Conservation (phyloP, 2,797 vertebrate genomes). For the Rhabdophis nuchalis region DNA sequence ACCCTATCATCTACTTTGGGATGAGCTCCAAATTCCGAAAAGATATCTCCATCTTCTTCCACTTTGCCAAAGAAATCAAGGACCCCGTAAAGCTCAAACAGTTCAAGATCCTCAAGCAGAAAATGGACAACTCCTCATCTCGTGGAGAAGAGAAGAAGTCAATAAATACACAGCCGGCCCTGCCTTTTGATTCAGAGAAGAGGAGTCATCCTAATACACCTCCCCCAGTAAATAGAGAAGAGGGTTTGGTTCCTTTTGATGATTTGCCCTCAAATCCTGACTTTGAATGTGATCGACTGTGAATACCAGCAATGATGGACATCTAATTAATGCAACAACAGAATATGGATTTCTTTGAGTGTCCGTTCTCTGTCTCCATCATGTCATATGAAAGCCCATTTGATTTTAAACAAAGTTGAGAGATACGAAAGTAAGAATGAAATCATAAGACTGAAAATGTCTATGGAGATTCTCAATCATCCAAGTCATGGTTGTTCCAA, state of each 20-base stretch:
- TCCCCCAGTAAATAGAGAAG: conserved; percentile 61
- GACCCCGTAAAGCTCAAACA: conserved; percentile 77
- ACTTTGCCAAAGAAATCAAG: conserved; percentile 69
- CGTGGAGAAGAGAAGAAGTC: conserved; percentile 47
- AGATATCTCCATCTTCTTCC: conserved; percentile 74
- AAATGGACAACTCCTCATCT: conserved; percentile 57
- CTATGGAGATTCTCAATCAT: background rate
- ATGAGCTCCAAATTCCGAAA: conserved; percentile 86
- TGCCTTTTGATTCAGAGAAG: conserved; percentile 64
- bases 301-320: conserved; percentile 24
- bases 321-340: background rate
- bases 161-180: conserved; percentile 32
- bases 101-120: conserved; percentile 76
- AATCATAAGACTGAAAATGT: conserved; percentile 38
- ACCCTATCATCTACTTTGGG: conserved; percentile 86
- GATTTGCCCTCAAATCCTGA: conserved; percentile 73
- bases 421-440: conserved; percentile 27
- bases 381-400: background rate
- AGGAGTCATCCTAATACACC: conserved; percentile 70
- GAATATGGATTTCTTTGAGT: background rate
- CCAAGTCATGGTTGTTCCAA: background rate
- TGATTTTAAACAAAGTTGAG: conserved; percentile 3
- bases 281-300: conserved; percentile 81
- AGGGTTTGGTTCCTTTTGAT: conserved; percentile 64
- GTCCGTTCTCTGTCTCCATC: background rate